Evolutionary conservation across 2,888 invertebrate species (phyloP), one percentile per base, ranked within the genome.

Genomic region (Dicyrtomina minuta): DNA sequence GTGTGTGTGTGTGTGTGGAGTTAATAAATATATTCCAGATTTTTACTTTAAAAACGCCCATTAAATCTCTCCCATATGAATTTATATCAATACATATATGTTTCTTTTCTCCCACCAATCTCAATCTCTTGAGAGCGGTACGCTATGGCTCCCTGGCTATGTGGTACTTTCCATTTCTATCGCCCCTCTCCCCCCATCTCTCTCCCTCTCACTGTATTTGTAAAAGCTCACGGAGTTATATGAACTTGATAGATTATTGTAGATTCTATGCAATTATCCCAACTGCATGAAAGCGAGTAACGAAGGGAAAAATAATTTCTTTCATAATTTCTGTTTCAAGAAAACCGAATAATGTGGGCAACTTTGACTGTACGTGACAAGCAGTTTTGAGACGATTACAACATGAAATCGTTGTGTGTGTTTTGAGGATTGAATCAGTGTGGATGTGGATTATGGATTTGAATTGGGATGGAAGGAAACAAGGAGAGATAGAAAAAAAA

Each of bases 251-350:
- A 58, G 33, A 58, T 58, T 33, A 33, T 33, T 58, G 12, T 58
- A 27, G n/a, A 6, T 15, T 58, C 5, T 33, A 58, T 58, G 41
- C 41, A 59, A 59, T 44, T 60, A 44, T 60, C 20, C 41, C 26
- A 24, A 43, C 43, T 44, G 17, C 12, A 22, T 43, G 56, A 58
- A 41, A 20, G 39, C 17, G 12, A 33, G 49, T 55, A 65, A 65
- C 39, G 61, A 41, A 62, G 56, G 56, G 51, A 53, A 58, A 70
- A 59, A 70, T 65, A 70, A 70, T 70, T 70, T 59, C 53, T 53
- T 43, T 65, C 65, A 70, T 70, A 70, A 70, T 70, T 70, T 70
- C 65, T 70, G 70, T 70, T 70, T 70, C 59, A 70, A 70, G 59
- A 70, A 65, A 64, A 60, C 70, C 65, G 70, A 70, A 65, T 69